Base-by-base conservation (phyloP, 2,113 vertebrate genomes). In the Erythrolamprus reginae region DNA sequence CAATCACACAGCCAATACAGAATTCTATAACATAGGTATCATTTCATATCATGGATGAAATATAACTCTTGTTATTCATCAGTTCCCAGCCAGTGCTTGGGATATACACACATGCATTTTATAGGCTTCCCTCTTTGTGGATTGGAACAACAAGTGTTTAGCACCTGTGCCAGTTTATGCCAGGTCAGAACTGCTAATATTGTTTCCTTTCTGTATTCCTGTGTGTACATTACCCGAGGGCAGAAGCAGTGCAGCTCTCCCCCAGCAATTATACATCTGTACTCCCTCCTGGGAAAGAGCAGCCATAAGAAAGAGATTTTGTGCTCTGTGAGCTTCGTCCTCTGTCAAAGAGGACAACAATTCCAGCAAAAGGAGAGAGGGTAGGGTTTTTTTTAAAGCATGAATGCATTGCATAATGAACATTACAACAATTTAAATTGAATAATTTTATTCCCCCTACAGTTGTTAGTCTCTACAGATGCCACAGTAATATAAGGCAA, bases 261-360 rank as follows among this genome's bases (percentile, higher is more conserved):
- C 86, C 33, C n/a, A 28, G 77, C n/a, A 91, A 88, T 91, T 91
- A 88, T 58, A 50, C 10, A 58, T 45, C 28, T 88, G n/a, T 84
- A 38, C 7, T 88, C 70, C 70, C 56, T 55, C 56, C 77, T 61
- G 52, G 90, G 86, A 84, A 84, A 48, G 55, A 61, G 55, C 23
- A 84, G 42, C 28, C 70, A 1, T 56, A 55, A 51, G 10, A 58
- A 58, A 28, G 28, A 50, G 77, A 84, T 83, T 88, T 91, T 84
- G 24, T 61, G 47, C 50, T 50, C 86, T 84, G 12, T 38, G n/a
- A 55, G 19, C 38, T 50, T 53, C 10, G 7, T 55, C 10, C 7
- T 17, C 38, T 38, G 38, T 12, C 70, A 84, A 56, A 84, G 83
- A 91, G 28, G 2, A 33, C 3, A 51, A 61, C 45, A 51, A 84